Percentiles rank a stretch among this genome's conserved stretches.
Evolutionary conservation across 2,113 vertebrate genomes (phyloP).

Genomic region (Panthera leo): DNA sequence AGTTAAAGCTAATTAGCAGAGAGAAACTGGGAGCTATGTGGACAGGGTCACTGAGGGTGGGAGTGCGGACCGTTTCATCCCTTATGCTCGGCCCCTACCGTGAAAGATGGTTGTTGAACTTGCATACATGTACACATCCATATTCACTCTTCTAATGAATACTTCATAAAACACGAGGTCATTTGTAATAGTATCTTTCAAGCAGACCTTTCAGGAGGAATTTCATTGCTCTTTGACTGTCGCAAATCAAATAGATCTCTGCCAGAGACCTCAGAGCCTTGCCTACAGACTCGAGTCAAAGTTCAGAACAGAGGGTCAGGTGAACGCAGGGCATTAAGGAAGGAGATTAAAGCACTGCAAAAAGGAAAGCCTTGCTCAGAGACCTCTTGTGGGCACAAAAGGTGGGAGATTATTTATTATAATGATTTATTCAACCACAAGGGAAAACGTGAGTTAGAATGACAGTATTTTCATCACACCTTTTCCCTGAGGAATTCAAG

Average conservation of each 20-base stretch:
- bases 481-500: conserved; percentile 28
- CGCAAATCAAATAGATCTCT: neutral
- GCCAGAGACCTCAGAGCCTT: neutral
- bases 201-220: neutral
- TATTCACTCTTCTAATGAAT: neutral
- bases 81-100: neutral
- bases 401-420: conserved; percentile 19
- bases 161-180: neutral
- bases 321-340: neutral
- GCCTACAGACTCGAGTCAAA: neutral
- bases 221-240: neutral
- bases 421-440: conserved; percentile 27
- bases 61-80: neutral
- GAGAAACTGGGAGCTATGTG: neutral
- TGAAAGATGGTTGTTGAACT: neutral
- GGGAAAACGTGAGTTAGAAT: conserved; percentile 63
- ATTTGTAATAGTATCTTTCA: conserved; percentile 11
- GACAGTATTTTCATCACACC: conserved; percentile 62
- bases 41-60: neutral
- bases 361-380: conserved; percentile 54
- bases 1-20: neutral
- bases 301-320: neutral
- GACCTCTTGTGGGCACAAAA: neutral
- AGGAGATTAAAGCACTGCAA: neutral
- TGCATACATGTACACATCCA: neutral